Evolutionary conservation across 2,797 vertebrate species (phyloP).

Genomic region (Enteromius unitaeniatus): DNA sequence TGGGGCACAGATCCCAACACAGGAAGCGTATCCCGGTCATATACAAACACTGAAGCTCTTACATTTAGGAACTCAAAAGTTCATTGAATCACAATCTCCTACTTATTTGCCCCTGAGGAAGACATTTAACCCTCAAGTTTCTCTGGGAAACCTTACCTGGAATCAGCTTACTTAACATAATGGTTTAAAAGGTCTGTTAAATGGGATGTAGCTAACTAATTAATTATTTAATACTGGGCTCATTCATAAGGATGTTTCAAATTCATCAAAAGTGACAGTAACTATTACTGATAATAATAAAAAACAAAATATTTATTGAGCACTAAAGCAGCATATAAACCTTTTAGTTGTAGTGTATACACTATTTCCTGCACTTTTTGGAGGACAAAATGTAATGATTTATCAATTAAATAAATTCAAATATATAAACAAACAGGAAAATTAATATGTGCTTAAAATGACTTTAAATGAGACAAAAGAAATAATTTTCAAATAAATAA

Average conservation of each 20-base stretch:
- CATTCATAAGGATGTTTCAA: background rate
- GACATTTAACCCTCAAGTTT: background rate
- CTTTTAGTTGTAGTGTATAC: background rate
- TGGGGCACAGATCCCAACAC: slow-evolving; percentile 2
- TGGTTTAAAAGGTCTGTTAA: background rate
- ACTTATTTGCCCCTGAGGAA: slow-evolving; percentile 8
- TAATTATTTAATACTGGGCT: background rate
- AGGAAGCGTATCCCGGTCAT: slow-evolving; percentile 15
- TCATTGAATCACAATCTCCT: slow-evolving; percentile 7
- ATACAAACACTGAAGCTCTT: background rate
- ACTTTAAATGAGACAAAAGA: background rate
- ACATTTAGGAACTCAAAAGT: slow-evolving; percentile 27
- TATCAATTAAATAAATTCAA: background rate
- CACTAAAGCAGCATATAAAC: background rate
- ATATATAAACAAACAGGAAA: background rate
- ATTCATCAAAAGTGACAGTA: background rate
- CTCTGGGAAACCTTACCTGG: background rate
- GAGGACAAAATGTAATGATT: background rate
- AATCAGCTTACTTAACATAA: background rate
- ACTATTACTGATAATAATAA: background rate
- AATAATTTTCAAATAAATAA: background rate
- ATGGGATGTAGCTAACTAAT: background rate
- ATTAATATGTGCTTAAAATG: background rate
- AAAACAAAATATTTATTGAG: background rate
- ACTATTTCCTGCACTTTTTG: background rate